phyloP scores from a whole-genome alignment of 2,797 vertebrate genomes.

The Sebastes paucispinis region DNA sequence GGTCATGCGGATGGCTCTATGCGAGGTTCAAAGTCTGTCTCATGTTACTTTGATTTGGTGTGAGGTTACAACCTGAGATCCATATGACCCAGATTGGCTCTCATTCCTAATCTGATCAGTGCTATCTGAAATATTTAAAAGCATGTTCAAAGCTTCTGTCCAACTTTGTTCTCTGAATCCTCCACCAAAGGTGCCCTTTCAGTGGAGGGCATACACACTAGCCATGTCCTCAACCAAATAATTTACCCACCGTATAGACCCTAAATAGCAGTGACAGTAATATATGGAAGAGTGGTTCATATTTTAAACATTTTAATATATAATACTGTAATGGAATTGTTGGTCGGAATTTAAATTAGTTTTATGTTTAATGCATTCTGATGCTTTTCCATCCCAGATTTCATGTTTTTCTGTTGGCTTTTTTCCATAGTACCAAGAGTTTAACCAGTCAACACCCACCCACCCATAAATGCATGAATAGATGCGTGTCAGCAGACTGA shows the following conservation, averaged over 20 bases:
- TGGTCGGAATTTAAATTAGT: neutral
- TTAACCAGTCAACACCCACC: neutral
- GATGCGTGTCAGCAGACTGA: neutral
- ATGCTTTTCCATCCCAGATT: neutral
- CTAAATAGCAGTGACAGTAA: neutral
- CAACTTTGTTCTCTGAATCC: slow-evolving; percentile 55
- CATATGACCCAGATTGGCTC: slow-evolving; percentile 46
- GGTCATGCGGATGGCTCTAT: slow-evolving; percentile 33
- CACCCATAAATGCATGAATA: neutral
- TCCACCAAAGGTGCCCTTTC: slow-evolving; percentile 28
- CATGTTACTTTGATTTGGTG: slow-evolving; percentile 64
- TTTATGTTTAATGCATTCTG: neutral
- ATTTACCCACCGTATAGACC: neutral
- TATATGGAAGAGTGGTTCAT: neutral
- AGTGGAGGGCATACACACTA: neutral
- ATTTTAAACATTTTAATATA: neutral
- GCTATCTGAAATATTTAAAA: slow-evolving; percentile 62
- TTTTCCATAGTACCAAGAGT: neutral
- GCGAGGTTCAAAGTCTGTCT: slow-evolving; percentile 64
- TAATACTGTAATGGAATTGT: neutral
- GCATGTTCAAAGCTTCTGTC: slow-evolving; percentile 58
- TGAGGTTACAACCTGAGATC: slow-evolving; percentile 59
- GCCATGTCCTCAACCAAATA: neutral
- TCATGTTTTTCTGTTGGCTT: neutral
- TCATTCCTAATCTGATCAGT: slow-evolving; percentile 59